Evolutionary conservation across 2,113 vertebrate species (phyloP).

Genomic region (Xiphophorus couchianus): DNA sequence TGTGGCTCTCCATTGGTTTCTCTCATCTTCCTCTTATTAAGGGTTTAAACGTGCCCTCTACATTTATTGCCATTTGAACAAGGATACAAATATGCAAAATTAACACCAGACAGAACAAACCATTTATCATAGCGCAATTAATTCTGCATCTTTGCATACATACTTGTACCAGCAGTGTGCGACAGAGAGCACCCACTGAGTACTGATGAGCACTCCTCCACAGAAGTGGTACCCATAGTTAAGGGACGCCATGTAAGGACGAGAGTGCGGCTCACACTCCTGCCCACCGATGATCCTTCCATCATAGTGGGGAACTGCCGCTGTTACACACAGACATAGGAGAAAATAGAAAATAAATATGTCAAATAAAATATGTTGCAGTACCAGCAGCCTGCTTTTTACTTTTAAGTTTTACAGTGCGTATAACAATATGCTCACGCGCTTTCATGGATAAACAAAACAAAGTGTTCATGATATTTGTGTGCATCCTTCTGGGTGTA

Average conservation of each 20-base stretch:
- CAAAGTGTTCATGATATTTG: not conserved
- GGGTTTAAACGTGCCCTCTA: not conserved
- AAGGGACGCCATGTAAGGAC: slow-evolving; percentile 77
- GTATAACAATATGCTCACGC: no score
- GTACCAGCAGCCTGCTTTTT: no score
- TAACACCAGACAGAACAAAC: no score
- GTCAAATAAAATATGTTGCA: no score
- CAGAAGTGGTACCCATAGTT: slow-evolving; percentile 80
- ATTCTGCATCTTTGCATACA: slow-evolving; percentile 35
- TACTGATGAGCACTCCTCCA: slow-evolving; percentile 77
- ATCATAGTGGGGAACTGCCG: slow-evolving; percentile 62
- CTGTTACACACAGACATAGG: slow-evolving; percentile 42
- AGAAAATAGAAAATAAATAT: no score
- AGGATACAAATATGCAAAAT: no score
- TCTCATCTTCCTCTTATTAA: not conserved
- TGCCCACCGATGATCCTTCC: slow-evolving; percentile 71
- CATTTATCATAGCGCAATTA: no score
- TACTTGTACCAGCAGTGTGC: slow-evolving; percentile 82
- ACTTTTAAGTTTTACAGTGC: no score
- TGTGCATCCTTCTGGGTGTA: not conserved
- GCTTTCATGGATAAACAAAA: not conserved
- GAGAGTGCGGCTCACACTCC: slow-evolving; percentile 65
- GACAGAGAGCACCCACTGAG: slow-evolving; percentile 76
- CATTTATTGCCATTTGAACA: no score
- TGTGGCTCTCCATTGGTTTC: not conserved